A percentile compares a stretch with the other conserved stretches of the same genome.
phyloP scores from a whole-genome alignment of 2,797 vertebrate species.

The Sebastes nivosus region DNA sequence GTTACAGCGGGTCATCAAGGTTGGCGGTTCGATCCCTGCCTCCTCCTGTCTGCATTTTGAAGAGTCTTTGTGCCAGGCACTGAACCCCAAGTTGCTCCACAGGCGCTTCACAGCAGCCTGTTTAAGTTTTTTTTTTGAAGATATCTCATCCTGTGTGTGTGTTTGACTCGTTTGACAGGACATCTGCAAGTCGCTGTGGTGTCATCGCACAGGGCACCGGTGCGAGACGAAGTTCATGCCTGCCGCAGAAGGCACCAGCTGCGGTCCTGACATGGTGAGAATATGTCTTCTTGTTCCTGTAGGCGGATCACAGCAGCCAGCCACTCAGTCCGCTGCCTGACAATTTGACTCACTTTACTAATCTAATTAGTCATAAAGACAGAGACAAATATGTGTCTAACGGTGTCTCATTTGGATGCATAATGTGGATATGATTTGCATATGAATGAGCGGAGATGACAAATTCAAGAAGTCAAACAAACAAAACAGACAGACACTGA shows the following conservation, averaged over 20 bases:
- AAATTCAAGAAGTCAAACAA: not conserved
- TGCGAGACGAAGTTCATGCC: constrained; percentile 99
- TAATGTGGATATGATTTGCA: not conserved
- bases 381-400: not conserved
- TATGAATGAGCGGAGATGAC: not conserved
- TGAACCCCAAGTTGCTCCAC: not conserved
- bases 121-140: not conserved
- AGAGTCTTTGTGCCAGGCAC: no score
- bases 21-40: not conserved
- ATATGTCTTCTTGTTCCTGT: not conserved
- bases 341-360: not conserved
- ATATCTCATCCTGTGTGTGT: not conserved
- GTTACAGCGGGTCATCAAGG: no score
- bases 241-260: constrained; percentile 94
- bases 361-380: not conserved
- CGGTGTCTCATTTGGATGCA: not conserved
- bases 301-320: not conserved
- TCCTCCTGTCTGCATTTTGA: no score
- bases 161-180: constrained; percentile 84
- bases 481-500: not conserved
- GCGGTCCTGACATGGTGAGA: constrained; percentile 95
- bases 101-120: no score
- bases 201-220: constrained; percentile 92
- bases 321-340: not conserved
- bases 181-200: constrained; percentile 99